phyloP scores from a whole-genome alignment of 2,113 vertebrate genomes.

The Macaca mulatta region DNA sequence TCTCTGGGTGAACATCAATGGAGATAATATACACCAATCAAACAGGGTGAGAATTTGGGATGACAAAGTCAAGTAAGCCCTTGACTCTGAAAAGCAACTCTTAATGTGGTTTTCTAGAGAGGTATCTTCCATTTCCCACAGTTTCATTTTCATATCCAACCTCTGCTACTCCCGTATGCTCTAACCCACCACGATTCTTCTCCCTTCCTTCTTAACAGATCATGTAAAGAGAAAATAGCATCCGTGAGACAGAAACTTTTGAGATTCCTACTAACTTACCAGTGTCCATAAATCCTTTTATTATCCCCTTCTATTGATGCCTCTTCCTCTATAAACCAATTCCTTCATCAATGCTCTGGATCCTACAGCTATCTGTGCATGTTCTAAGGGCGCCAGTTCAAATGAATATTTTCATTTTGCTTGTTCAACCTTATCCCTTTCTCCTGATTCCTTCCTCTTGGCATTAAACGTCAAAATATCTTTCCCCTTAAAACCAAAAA shows the following conservation, averaged over 20 bases:
- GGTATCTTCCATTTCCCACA: background rate
- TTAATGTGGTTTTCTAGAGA: background rate
- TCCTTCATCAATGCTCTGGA: background rate
- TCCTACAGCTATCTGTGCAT: background rate
- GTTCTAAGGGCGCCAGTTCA: background rate
- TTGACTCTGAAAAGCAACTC: background rate
- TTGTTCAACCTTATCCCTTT: background rate
- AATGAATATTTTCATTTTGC: background rate
- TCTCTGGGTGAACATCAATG: rapidly evolving
- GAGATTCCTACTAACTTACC: background rate
- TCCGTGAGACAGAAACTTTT: background rate
- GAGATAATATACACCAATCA: background rate
- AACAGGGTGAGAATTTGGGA: background rate
- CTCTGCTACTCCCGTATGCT: background rate
- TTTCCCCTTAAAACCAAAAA: background rate
- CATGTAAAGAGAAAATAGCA: background rate
- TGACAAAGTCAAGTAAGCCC: background rate
- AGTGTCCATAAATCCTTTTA: background rate
- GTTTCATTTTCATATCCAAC: background rate
- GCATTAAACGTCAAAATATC: background rate
- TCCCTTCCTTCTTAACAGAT: background rate
- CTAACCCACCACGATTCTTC: background rate
- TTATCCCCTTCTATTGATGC: background rate
- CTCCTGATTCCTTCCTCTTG: background rate
- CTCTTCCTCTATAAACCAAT: background rate